These are phyloP conservation scores for Ochotona curzoniae DNA, from an alignment of 2,113 vertebrate genomes.

Conservation along the genomic window DNA sequence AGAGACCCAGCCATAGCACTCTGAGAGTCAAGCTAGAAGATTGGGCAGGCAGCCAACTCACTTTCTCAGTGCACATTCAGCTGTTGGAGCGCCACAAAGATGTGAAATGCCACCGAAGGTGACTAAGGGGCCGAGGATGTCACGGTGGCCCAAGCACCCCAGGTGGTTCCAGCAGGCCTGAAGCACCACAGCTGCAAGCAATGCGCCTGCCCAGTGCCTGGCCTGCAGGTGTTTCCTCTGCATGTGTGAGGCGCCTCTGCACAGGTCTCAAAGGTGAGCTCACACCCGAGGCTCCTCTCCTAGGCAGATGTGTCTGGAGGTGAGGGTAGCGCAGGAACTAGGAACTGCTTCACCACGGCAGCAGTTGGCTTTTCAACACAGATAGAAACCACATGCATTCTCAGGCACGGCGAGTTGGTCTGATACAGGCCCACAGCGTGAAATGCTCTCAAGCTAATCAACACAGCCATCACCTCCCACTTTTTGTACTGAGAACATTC, in stretches of 20 bases:
- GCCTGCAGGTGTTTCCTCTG: not conserved
- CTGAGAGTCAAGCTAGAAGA: not conserved
- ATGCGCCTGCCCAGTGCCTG: accelerated
- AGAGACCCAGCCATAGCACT: not conserved
- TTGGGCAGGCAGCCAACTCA: too few species aligned
- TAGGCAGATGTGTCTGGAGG: not conserved
- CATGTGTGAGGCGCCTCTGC: accelerated
- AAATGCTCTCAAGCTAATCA: not conserved
- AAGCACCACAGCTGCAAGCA: accelerated
- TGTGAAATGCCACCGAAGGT: accelerated
- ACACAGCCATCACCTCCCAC: not conserved
- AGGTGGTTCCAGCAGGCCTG: accelerated
- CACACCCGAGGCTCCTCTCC: too few species aligned
- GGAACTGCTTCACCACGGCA: not conserved
- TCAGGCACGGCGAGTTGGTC: not conserved
- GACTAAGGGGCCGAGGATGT: accelerated
- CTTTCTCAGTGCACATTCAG: not conserved
- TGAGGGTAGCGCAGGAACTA: not conserved
- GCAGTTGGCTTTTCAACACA: not conserved
- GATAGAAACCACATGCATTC: too few species aligned
- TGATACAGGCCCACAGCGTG: not conserved
- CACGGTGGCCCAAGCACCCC: not conserved
- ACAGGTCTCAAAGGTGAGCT: not conserved
- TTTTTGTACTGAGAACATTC: not conserved
- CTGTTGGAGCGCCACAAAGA: not conserved